phyloP scores from a whole-genome alignment of 2,888 invertebrate species.

The Dinocampus coccinellae region DNA sequence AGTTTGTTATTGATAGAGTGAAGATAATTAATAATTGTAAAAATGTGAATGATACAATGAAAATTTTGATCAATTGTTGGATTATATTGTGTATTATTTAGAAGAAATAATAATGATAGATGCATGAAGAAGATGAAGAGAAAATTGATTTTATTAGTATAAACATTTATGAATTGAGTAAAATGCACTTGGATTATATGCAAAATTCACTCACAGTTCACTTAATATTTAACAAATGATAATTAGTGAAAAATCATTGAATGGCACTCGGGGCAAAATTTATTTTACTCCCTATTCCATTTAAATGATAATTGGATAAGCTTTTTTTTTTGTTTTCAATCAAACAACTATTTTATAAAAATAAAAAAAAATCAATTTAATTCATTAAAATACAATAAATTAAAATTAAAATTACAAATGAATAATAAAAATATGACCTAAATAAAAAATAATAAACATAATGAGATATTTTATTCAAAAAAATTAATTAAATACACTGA shows the following conservation, averaged over 20 bases:
- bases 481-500: too few relatives aligned
- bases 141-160: conserved; percentile 23
- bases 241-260: conserved; percentile 52
- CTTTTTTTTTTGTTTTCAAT: too few relatives aligned
- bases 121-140: background rate
- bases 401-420: too few relatives aligned
- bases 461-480: too few relatives aligned
- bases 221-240: conserved; percentile 49
- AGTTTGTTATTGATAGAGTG: too few relatives aligned
- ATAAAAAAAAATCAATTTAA: conserved; percentile 16
- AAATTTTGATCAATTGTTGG: too few relatives aligned
- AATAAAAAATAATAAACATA: too few relatives aligned
- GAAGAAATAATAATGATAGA: too few relatives aligned
- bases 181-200: conserved; percentile 14
- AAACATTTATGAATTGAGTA: conserved; percentile 22
- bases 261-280: conserved; percentile 49
- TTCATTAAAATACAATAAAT: conserved; percentile 4
- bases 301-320: conserved; percentile 46
- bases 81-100: too few relatives aligned
- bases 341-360: too few relatives aligned
- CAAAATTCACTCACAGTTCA: conserved; percentile 42
- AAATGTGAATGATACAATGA: conserved; percentile 26
- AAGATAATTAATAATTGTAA: too few relatives aligned
- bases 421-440: too few relatives aligned
- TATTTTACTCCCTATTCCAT: conserved; percentile 47